Percentiles rank a stretch among this genome's conserved stretches.
Evolutionary conservation across 2,797 vertebrate species (phyloP).

Genomic region (Hephaestus fuliginosus): DNA sequence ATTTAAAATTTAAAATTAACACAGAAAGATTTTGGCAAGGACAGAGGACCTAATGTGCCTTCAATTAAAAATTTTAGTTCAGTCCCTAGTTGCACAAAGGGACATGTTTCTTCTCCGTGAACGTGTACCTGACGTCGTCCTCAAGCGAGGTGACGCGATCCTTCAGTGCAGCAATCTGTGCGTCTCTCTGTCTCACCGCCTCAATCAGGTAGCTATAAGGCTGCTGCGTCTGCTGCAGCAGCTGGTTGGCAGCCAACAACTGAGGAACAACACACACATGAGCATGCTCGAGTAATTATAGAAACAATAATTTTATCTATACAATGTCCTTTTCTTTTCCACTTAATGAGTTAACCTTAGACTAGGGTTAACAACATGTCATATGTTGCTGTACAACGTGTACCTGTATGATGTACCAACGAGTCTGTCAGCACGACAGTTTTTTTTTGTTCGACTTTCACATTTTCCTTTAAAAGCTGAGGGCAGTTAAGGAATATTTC

Average conservation of each 20-base stretch:
- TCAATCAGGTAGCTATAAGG: constrained; percentile 96
- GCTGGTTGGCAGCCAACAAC: constrained; percentile 90
- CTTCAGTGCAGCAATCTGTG: constrained; percentile 88
- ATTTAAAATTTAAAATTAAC: constrained; percentile 8
- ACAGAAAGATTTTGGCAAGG: neutral
- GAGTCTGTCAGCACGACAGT: neutral
- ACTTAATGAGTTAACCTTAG: constrained; percentile 9
- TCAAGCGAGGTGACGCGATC: constrained; percentile 88
- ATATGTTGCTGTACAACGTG: too few relatives aligned
- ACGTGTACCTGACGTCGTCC: constrained; percentile 90
- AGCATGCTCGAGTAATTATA: constrained; percentile 9
- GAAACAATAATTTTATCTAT: neutral
- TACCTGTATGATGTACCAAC: neutral
- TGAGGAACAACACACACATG: constrained; percentile 63
- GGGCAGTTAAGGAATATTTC: neutral
- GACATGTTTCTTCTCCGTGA: neutral
- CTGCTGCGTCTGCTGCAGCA: constrained; percentile 93
- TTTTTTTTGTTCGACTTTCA: too few relatives aligned
- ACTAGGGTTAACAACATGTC: neutral
- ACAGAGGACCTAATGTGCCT: neutral
- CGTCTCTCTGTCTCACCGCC: constrained; percentile 91
- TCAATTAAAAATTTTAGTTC: constrained; percentile 8
- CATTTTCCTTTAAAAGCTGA: neutral
- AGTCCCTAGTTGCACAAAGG: neutral
- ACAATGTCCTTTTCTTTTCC: neutral